Evolutionary conservation across 2,113 vertebrate genomes (phyloP).

Genomic region (Oryzias woworae): DNA sequence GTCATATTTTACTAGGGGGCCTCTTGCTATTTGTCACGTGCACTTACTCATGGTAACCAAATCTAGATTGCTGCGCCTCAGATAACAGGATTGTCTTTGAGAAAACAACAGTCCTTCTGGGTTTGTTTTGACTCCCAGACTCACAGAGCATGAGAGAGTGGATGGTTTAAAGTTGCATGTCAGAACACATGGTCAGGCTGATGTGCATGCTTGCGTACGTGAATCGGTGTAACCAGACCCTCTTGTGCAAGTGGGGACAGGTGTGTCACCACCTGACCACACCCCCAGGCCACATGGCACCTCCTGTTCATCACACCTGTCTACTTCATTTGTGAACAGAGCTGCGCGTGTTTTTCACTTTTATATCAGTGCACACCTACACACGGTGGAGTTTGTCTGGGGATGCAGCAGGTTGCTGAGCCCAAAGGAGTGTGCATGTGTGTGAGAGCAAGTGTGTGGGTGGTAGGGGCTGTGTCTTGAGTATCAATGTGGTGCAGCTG

Average conservation of each 20-base stretch:
- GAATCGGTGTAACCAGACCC: slow-evolving; percentile 53
- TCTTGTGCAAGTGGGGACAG: slow-evolving; percentile 65
- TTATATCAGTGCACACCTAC: slow-evolving; percentile 6
- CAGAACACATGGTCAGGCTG: slow-evolving; percentile 55
- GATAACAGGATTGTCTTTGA: slow-evolving; percentile 26
- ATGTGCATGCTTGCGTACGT: slow-evolving; percentile 46
- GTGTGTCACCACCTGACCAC: slow-evolving; percentile 76
- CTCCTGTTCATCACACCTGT: slow-evolving; percentile 78
- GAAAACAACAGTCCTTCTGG: slow-evolving; percentile 2
- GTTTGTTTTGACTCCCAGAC: slow-evolving; percentile 32
- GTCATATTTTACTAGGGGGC: too few relatives aligned
- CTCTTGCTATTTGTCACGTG: too few relatives aligned
- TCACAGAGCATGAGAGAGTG: slow-evolving; percentile 21
- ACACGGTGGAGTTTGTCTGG: slow-evolving; percentile 26
- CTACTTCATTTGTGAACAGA: slow-evolving; percentile 57
- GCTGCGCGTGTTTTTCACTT: slow-evolving; percentile 32
- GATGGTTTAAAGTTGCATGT: slow-evolving; percentile 46
- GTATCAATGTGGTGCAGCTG: slow-evolving; percentile 60
- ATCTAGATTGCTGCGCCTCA: too few relatives aligned
- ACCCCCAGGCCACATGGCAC: slow-evolving; percentile 64
- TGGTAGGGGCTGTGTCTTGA: slow-evolving; percentile 44
- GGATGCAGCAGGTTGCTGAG: slow-evolving; percentile 61
- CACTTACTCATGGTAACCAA: too few relatives aligned
- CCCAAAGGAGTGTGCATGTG: not conserved
- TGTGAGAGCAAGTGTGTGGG: slow-evolving; percentile 5